Evolutionary conservation across 2,113 vertebrate species (phyloP), one percentile per base, ranked within the genome.

Genomic region (Sterna hirundo): DNA sequence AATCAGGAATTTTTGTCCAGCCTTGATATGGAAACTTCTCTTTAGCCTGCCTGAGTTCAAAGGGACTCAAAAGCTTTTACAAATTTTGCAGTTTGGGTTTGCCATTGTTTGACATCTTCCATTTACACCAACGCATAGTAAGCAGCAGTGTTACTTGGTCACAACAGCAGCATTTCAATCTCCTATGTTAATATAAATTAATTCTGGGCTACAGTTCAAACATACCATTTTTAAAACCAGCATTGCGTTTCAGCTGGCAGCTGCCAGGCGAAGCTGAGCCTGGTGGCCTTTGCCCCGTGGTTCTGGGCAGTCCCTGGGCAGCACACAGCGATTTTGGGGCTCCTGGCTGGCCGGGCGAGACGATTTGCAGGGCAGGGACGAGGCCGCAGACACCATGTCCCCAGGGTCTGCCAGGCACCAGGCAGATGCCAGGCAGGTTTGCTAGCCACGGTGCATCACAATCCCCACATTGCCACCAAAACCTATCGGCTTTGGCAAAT

Each of bases 351-450:
- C 51, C n/a, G n/a, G 42, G 47, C 2, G 8, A 65, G 66, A 75
- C 1, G 13, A 68, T 44, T 58, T 0, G 0, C 40, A 34, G 38
- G 66, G 42, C 34, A 36, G 57, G 38, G 36, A 57, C 0, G 1
- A 65, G 8, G 51, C 38, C 19, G 60, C 19, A 51, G 54, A 18
- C n/a, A 65, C 4, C 5, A 2, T 1, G 10, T 22, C 60, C 29
- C 32, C 58, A 34, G 13, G 2, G 6, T 65, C 49, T n/a, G 10
- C 7, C n/a, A 47, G 44, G 34, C 29, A 44, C 25, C 4, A 4
- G 54, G 58, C n/a, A 78, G 64, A 70, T 11, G 13, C 21, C 29
- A 25, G 11, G 49, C 12, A 49, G 55, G 62, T 80, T 79, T 90
- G n/a, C 19, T 23, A 70, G 68, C 52, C 49, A 29, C 27, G 22